phyloP scores from a whole-genome alignment of 2,113 vertebrate species.

The Hippolais icterina region DNA sequence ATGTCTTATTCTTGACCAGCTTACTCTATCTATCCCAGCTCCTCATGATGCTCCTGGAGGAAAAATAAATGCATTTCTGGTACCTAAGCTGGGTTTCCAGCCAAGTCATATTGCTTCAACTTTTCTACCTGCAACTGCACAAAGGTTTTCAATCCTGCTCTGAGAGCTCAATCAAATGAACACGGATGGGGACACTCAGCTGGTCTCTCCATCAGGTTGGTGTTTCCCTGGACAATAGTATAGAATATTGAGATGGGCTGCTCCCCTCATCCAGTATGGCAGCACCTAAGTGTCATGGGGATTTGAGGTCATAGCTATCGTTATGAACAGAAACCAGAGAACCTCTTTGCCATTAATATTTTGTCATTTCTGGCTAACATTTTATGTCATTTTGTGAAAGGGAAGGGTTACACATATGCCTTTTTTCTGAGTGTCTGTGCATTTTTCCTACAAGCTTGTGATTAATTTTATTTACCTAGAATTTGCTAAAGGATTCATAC shows the following conservation, averaged over 20 bases:
- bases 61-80: neutral
- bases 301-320: neutral
- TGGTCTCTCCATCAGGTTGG: neutral
- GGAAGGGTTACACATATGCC: accelerated
- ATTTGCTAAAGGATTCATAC: neutral
- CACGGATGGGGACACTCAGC: neutral
- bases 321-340: neutral
- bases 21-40: neutral
- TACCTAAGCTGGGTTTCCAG: neutral
- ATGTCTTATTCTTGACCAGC: neutral
- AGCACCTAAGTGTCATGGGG: neutral
- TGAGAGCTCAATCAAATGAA: neutral
- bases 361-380: neutral
- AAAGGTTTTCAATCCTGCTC: neutral
- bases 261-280: neutral
- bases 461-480: neutral
- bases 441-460: neutral
- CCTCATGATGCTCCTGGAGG: neutral
- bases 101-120: neutral
- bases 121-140: neutral
- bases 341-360: neutral
- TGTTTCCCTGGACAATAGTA: neutral
- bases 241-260: neutral
- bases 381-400: neutral
- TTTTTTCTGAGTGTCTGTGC: neutral